Percentiles rank a stretch among this genome's conserved stretches.
Conservation (phyloP, 1,140 invertebrate species). For the Bombus superbus region DNA sequence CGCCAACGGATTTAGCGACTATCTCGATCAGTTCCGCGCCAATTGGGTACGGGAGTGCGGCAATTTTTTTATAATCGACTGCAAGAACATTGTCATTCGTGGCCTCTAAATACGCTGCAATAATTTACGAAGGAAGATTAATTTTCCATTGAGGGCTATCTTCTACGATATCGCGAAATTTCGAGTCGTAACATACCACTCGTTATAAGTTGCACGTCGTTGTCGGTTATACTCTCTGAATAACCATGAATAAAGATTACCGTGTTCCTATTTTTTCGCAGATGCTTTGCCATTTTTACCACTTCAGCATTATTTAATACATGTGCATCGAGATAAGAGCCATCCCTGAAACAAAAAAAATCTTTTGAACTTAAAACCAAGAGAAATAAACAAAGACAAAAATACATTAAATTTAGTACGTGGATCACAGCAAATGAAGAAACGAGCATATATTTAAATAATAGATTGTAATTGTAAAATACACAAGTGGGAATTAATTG, state of each 20-base stretch:
- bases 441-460: no score
- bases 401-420: no score
- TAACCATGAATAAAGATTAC: not conserved
- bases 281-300: not conserved
- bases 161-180: not conserved
- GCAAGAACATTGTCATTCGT: not conserved
- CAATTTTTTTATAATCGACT: not conserved
- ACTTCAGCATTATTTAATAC: not conserved
- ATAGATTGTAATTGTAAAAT: no score
- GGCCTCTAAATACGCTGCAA: not conserved
- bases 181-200: not conserved
- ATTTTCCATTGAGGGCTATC: not conserved
- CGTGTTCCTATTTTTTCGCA: not conserved
- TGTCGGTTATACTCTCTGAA: no score
- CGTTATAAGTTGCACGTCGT: rapidly evolving
- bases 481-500: no score
- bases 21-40: rapidly evolving
- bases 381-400: no score
- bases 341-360: not conserved
- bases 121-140: not conserved
- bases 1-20: not conserved
- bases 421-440: no score
- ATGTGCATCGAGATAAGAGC: not conserved
- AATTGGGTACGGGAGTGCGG: rapidly evolving
- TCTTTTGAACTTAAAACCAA: not conserved